Base-by-base conservation (phyloP, 2,888 invertebrate species). In the Congeria kusceri region DNA sequence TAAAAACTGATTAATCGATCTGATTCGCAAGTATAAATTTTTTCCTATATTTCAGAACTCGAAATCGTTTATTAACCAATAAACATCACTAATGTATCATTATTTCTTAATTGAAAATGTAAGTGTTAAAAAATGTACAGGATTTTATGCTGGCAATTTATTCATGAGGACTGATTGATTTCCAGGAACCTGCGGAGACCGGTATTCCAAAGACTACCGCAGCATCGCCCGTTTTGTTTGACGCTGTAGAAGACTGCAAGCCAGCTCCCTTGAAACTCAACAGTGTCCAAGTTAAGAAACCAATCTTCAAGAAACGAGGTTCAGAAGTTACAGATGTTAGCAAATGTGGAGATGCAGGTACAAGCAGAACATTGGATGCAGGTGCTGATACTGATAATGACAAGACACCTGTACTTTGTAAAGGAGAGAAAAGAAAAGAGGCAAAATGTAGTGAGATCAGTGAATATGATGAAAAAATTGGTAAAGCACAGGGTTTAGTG, bases 381-480 rank as follows among this genome's bases (percentile, higher is more conserved):
- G 57, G 44, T 15, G 28, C 49, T 13, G 63, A 66, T 13, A 27
- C 49, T n/a, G n/a, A n/a, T 32, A 65, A 56, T 53, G 9, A 20
- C 32, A 63, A 62, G 32, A 32, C 46, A 61, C 20, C 29, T 18
- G 28, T 61, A 28, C 25, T 27, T 44, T 20, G 32, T n/a, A 25
- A 57, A 44, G 57, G 39, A 13, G 15, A 57, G 32, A 44, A 27
- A 1, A 46, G 27, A 29, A 64, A 57, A 23, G 18, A 46, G 79
- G 39, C 75, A 71, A 29, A 68, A 67, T 18, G 53, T 59, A 39
- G 63, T 75, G n/a, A 71, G 58, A 59, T 58, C 32, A 25, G 56
- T 68, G 28, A 39, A 39, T 39, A 11, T 1, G 39, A 39, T 11
- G 39, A 39, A 39, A 7, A 11, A 39, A 39, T 39, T 1, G 39